Percentiles rank a stretch among this genome's conserved stretches.
Conservation (phyloP, 2,113 vertebrate species). For the Leucopsar rothschildi region DNA sequence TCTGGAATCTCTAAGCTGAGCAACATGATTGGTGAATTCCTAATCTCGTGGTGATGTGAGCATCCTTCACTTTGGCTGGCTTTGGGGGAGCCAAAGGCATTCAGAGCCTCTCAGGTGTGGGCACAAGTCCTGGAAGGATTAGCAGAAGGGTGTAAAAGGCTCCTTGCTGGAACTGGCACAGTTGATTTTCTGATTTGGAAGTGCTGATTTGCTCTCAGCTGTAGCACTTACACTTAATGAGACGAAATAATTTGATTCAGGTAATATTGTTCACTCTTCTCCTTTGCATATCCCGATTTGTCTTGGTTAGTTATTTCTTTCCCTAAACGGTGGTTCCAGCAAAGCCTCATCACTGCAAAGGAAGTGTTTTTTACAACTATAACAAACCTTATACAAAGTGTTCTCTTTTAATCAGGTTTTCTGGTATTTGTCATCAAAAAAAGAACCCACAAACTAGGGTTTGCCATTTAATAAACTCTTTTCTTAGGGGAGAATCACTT, state of each 20-base stretch:
- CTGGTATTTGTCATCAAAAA: neutral
- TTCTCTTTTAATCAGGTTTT: neutral
- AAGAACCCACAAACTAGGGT: neutral
- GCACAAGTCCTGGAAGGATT: neutral
- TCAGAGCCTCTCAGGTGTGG: neutral
- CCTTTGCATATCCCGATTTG: neutral
- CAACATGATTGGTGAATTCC: neutral
- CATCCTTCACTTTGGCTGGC: neutral
- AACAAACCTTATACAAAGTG: neutral
- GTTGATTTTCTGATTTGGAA: neutral
- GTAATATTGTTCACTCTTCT: neutral
- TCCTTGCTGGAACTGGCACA: neutral
- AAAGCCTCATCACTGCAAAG: neutral
- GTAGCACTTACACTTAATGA: neutral
- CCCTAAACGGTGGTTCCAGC: neutral
- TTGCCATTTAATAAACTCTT: neutral
- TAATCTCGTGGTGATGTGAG: accelerated
- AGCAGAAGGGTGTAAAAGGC: neutral
- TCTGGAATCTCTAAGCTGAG: neutral
- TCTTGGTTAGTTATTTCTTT: neutral
- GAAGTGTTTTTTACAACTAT: neutral
- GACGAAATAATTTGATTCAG: neutral
- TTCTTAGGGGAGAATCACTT: neutral
- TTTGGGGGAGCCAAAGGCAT: neutral
- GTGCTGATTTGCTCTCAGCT: neutral